Evolutionary conservation across 2,797 vertebrate species (phyloP), one percentile per base, ranked within the genome.

Genomic region (Propithecus perrieri): DNA sequence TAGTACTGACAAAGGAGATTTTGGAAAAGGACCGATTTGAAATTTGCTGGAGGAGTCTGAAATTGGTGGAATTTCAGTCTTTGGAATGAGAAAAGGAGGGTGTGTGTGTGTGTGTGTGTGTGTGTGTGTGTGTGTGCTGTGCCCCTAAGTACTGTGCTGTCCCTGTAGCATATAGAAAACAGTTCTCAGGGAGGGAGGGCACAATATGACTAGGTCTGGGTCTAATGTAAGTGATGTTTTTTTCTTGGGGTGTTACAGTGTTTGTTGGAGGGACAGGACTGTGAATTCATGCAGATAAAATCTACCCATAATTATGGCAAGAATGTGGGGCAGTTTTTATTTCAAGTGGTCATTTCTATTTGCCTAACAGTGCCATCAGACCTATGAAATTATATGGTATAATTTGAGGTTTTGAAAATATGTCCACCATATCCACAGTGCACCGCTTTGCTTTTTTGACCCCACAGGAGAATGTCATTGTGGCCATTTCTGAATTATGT

Each of bases 11-110:
- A 88, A 91, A 80, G 59, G 33, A 94, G 89, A 91, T 90, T 98
- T 96, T 81, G 50, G 91, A 94, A 94, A 89, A 97, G 96, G 87
- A 96, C 76, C 92, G 65, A 80, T 97, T 65, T 80, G 90, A 83
- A 94, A 88, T 72, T 71, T 75, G 43, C 33, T 84, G 50, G 65
- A 92, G 48, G 81, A 84, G 35, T 81, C 88, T 87, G 69, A 97
- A 97, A 83, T 5, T 7, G 65, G 92, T 38, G 85, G 74, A 91
- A 79, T 78, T 92, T 96, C 50, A 90, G 41, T 79, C 87, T 97
- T 83, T 85, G 90, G 46, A 80, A 79, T 24, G 12, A 67, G 43
- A 72, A 91, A 76, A 85, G 30, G 48, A 20, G 14, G 28, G 12
- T 26, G 57, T 48, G 28, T 50, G 9, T 57, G 22, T 57, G 38